Conservation (phyloP, 2,113 vertebrate genomes). For the Bubo blakistoni region DNA sequence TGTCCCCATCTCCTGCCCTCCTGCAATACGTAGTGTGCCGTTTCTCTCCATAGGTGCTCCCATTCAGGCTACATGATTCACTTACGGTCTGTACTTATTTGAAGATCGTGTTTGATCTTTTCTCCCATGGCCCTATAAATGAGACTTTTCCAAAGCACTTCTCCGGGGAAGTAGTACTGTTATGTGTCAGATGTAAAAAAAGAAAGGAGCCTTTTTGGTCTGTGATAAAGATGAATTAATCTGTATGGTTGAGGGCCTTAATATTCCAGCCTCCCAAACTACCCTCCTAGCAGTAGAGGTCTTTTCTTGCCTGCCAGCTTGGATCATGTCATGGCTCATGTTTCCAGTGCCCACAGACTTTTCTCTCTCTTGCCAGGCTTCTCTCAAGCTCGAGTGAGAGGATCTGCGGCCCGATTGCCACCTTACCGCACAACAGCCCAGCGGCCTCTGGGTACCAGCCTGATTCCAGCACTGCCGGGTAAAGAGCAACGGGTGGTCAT, state of each 20-base stretch:
- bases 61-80: neutral
- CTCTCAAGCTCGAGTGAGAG: neutral
- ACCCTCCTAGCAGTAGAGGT: neutral
- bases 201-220: neutral
- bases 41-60: neutral
- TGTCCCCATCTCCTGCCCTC: neutral
- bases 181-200: neutral
- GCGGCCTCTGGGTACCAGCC: neutral
- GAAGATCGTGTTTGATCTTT: neutral
- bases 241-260: neutral
- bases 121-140: neutral
- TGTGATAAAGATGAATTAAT: neutral
- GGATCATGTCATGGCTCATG: neutral
- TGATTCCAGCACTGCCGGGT: conserved; percentile 29
- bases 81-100: rapidly evolving
- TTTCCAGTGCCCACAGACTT: neutral
- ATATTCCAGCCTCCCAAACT: neutral
- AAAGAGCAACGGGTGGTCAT: neutral
- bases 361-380: neutral
- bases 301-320: neutral
- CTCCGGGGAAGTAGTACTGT: neutral
- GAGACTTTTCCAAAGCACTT: neutral
- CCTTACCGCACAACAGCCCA: neutral
- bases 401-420: neutral
- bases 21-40: rapidly evolving